Conservation (phyloP, 2,113 vertebrate genomes). For the Origma solitaria region DNA sequence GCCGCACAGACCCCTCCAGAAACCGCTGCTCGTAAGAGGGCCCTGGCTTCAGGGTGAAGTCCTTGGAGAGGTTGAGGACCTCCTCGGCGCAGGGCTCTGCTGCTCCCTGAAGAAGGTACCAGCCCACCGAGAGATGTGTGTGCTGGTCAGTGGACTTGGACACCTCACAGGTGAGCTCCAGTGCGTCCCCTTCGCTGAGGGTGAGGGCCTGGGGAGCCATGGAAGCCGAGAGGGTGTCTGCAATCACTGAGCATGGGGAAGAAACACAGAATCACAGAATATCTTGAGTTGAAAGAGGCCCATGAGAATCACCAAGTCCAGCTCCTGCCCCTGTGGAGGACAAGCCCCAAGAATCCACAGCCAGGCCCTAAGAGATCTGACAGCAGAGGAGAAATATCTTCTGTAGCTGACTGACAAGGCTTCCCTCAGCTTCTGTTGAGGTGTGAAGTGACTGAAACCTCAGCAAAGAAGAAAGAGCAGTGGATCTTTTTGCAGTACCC, state of each 20-base stretch:
- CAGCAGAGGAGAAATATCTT: not conserved
- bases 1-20: conserved; percentile 52
- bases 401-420: not conserved
- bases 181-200: conserved; percentile 64
- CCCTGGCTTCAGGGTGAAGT: conserved; percentile 80
- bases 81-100: not conserved
- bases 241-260: conserved; percentile 74
- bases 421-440: not conserved
- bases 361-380: not conserved
- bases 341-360: accelerated
- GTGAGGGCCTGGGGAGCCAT: conserved; percentile 53
- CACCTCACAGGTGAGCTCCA: conserved; percentile 80
- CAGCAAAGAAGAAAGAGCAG: not conserved
- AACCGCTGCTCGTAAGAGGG: conserved; percentile 72
- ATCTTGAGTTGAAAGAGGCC: not conserved
- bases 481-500: not conserved
- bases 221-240: conserved; percentile 77
- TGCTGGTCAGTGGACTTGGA: conserved; percentile 84
- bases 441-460: not conserved
- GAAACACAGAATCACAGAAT: not conserved
- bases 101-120: conserved; percentile 67
- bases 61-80: conserved; percentile 80
- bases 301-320: not conserved
- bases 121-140: conserved; percentile 86
- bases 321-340: not conserved